Percentiles rank a stretch among this genome's conserved stretches.
phyloP scores from a whole-genome alignment of 2,113 vertebrate species.

The Herpetotheres cachinnans region DNA sequence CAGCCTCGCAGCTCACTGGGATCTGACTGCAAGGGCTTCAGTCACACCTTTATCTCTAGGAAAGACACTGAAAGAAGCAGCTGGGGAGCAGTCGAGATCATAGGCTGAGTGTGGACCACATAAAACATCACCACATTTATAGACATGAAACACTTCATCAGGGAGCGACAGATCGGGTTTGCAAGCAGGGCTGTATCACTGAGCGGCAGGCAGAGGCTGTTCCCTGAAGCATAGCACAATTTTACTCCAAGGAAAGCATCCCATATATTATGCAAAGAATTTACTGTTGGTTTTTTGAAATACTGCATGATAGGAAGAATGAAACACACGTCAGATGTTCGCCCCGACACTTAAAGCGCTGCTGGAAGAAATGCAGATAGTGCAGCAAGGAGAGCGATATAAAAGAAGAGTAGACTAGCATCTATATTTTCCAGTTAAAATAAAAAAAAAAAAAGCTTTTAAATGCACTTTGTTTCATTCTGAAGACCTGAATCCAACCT shows the following conservation, averaged over 20 bases:
- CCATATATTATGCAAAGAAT: conserved; percentile 27
- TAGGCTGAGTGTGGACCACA: background rate
- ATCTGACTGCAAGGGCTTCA: background rate
- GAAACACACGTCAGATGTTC: background rate
- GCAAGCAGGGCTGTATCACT: background rate
- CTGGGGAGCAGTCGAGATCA: background rate
- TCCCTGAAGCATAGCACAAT: background rate
- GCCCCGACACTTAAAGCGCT: background rate
- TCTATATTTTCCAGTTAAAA: background rate
- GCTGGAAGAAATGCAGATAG: background rate
- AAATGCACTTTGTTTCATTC: background rate
- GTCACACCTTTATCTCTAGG: background rate
- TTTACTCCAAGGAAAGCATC: background rate
- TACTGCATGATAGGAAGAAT: background rate
- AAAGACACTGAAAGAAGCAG: background rate
- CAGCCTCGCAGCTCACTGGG: background rate
- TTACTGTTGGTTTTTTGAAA: background rate
- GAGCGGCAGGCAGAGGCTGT: background rate
- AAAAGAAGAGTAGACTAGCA: background rate
- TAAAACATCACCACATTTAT: background rate
- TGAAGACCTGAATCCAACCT: background rate
- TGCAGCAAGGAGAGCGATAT: background rate
- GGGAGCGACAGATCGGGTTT: background rate
- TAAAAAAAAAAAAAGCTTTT: background rate
- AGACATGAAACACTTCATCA: background rate